These are phyloP conservation scores for Spinibarbus caldwelli DNA, from an alignment of 2,797 vertebrate species.

Conservation along the genomic window DNA sequence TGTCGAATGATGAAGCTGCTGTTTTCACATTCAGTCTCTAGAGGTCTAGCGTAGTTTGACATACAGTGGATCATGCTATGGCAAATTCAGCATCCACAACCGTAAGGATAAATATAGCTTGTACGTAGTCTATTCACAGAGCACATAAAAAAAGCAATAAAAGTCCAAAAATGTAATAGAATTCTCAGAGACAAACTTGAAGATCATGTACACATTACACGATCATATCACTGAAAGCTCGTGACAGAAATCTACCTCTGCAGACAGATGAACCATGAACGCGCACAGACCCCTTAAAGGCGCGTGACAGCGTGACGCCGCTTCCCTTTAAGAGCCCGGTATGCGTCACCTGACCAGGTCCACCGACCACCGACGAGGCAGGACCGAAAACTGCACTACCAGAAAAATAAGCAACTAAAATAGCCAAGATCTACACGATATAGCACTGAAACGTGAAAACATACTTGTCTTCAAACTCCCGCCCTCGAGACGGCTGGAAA, in stretches of 20 bases:
- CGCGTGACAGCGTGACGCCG: slow-evolving; percentile 6
- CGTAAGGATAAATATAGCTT: not conserved
- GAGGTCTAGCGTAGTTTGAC: not conserved
- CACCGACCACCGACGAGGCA: slow-evolving; percentile 35
- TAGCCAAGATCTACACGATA: slow-evolving; percentile 27
- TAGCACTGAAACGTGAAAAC: slow-evolving; percentile 6
- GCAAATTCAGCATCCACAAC: not conserved
- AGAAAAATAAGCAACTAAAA: slow-evolving; percentile 16
- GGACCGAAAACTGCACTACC: slow-evolving; percentile 21
- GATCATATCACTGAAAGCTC: not conserved
- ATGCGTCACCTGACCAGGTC: slow-evolving; percentile 53
- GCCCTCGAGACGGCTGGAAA: not conserved
- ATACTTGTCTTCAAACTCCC: not conserved
- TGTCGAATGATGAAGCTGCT: not conserved
- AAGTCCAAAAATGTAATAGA: not conserved
- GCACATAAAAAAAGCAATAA: not conserved
- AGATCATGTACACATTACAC: not conserved
- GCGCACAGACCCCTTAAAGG: slow-evolving; percentile 42
- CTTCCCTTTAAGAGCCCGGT: slow-evolving; percentile 47
- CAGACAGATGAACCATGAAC: slow-evolving; percentile 30
- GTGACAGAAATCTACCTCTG: not conserved
- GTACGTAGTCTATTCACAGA: not conserved
- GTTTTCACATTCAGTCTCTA: not conserved
- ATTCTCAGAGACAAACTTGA: not conserved
- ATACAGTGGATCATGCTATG: not conserved